Evolutionary conservation across 1,140 invertebrate genomes (phyloP), one percentile per base, ranked within the genome.

Genomic region (Lycorma delicatula): DNA sequence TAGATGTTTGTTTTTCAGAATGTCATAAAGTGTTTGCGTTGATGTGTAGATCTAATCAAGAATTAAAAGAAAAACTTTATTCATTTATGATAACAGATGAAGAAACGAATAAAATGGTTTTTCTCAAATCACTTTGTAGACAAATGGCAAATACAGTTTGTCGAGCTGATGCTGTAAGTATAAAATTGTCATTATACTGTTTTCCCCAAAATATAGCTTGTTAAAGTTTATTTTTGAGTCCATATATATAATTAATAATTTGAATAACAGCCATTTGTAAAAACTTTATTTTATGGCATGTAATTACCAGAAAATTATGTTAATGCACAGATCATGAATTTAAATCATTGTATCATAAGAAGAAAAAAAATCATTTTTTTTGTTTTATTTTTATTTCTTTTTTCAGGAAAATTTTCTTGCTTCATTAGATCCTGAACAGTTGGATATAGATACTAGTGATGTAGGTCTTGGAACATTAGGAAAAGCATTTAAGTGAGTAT

Each of bases 1-100:
- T 41, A 12, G 31, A 38, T 65, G 62, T 63, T 66, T 62, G 47
- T 56, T 18, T 81, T 75, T 36, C 74, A 83, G 91, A 91, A 67
- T 91, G 87, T 74, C 85, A 86, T 69, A 87, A 89, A 66, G 86
- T 90, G 46, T 97, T 96, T 79, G 90, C 89, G 29, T 74, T 95
- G 50, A 84, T 91, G 74, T 84, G 87, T 66, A 79, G 89, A 59
- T 87, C 81, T 64, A 86, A 85, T 70, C 83, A 89, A 63, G 87
- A 92, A 68, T 71, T 89, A 22, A 93, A 91, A 70, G 92, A 96
- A 68, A 86, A 87, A 66, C 73, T 93, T 28, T 92, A 86, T 74
- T 87, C 87, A 11, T 96, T 96, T 71, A 84, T 84, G 62, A 84
- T 93, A 64, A 80, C 80, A 6, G 85, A 89, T 63, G 89, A 90